A percentile compares a stretch with the other conserved stretches of the same genome.
These are phyloP conservation scores for Omphaloscelis lunosa DNA, from an alignment of 2,888 invertebrate genomes.

Conservation along the genomic window DNA sequence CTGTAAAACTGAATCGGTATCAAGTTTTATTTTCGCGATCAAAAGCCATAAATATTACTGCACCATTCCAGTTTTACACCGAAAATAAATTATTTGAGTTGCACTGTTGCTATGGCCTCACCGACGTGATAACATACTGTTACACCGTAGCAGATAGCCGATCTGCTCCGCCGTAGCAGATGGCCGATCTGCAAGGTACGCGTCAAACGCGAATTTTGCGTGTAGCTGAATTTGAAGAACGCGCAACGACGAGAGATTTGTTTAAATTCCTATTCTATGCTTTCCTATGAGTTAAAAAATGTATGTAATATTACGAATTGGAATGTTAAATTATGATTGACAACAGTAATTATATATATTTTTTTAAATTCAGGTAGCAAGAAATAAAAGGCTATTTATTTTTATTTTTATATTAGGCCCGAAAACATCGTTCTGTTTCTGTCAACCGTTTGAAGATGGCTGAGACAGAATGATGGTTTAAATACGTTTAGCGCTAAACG, in stretches of 20 bases:
- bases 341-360: too few relatives aligned
- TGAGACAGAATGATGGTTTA: neutral
- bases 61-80: neutral
- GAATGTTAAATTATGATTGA: too few relatives aligned
- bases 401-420: neutral
- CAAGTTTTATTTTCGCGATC: neutral
- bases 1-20: neutral
- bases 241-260: neutral
- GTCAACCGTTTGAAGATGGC: neutral
- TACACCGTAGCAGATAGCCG: neutral
- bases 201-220: neutral
- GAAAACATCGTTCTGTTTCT: neutral
- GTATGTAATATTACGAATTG: too few relatives aligned
- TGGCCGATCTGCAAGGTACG: slow-evolving; percentile 1
- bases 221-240: neutral
- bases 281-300: too few relatives aligned
- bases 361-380: too few relatives aligned
- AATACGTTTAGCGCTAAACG: neutral
- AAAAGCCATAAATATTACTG: neutral
- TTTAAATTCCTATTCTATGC: neutral
- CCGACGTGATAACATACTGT: neutral
- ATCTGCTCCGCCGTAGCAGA: neutral
- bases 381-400: too few relatives aligned
- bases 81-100: neutral
- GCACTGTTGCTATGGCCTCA: neutral